These are phyloP conservation scores for Camelus dromedarius DNA, from an alignment of 2,113 vertebrate genomes.

Conservation along the genomic window DNA sequence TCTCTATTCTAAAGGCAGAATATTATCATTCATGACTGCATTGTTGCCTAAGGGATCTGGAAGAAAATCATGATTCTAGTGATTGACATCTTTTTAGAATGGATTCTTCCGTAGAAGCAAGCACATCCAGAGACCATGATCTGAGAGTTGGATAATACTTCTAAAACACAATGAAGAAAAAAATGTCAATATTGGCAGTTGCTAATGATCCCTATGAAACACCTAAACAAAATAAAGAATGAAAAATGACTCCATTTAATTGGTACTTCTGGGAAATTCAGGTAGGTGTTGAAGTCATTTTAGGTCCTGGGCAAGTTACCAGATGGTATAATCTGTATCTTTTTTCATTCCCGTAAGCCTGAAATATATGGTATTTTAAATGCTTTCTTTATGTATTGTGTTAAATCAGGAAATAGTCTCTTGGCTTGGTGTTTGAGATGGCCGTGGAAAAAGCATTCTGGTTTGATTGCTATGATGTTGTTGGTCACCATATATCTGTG, in stretches of 20 bases:
- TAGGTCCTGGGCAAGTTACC: background rate
- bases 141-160: background rate
- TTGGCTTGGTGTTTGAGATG: background rate
- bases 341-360: background rate
- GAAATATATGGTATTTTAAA: background rate
- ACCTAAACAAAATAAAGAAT: slow-evolving; percentile 33
- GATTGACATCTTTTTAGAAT: background rate
- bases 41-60: background rate
- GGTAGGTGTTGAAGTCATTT: background rate
- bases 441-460: too few relatives aligned
- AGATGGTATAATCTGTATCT: background rate
- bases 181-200: background rate
- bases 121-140: background rate
- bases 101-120: background rate
- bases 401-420: slow-evolving; percentile 58
- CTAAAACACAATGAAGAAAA: background rate
- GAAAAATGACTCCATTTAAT: slow-evolving; percentile 27
- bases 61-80: background rate
- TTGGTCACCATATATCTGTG: background rate
- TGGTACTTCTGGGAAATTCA: slow-evolving; percentile 64
- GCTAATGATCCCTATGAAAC: background rate
- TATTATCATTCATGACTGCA: background rate
- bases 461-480: background rate
- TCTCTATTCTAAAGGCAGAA: background rate
- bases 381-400: background rate